Evolutionary conservation across 2,797 vertebrate genomes (phyloP).

Genomic region (Ficedula albicollis): DNA sequence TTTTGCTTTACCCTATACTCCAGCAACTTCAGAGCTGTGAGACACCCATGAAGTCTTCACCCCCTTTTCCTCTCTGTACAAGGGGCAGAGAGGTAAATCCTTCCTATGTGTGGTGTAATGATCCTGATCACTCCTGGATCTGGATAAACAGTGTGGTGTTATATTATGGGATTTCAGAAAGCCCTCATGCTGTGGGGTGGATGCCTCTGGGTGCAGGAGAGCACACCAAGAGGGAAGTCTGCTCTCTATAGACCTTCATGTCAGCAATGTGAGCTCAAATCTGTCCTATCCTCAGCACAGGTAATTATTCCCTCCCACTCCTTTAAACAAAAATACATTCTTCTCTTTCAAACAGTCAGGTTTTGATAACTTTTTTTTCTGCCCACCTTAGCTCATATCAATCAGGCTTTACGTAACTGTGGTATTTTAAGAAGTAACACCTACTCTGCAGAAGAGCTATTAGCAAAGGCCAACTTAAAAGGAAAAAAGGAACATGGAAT

Average conservation of each 20-base stretch:
- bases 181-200: rapidly evolving
- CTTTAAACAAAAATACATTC: slow-evolving; percentile 64
- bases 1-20: neutral
- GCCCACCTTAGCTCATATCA: slow-evolving; percentile 75
- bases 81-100: neutral
- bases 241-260: neutral
- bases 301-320: slow-evolving; percentile 67
- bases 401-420: slow-evolving; percentile 76
- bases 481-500: slow-evolving; percentile 18
- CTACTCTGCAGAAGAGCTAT: slow-evolving; percentile 68
- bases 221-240: neutral
- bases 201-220: neutral
- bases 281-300: slow-evolving; percentile 24
- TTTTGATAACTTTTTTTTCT: slow-evolving; percentile 70
- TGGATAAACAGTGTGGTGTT: rapidly evolving
- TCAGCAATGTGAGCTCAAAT: neutral
- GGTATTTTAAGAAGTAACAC: slow-evolving; percentile 58
- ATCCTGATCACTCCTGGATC: rapidly evolving
- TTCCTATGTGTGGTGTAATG: rapidly evolving
- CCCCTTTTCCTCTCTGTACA: neutral
- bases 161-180: neutral
- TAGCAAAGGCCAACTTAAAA: slow-evolving; percentile 51
- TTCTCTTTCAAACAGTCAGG: slow-evolving; percentile 62
- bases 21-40: neutral
- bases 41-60: neutral